Evolutionary conservation across 2,888 invertebrate genomes (phyloP).

Genomic region (Heliconius hortense): DNA sequence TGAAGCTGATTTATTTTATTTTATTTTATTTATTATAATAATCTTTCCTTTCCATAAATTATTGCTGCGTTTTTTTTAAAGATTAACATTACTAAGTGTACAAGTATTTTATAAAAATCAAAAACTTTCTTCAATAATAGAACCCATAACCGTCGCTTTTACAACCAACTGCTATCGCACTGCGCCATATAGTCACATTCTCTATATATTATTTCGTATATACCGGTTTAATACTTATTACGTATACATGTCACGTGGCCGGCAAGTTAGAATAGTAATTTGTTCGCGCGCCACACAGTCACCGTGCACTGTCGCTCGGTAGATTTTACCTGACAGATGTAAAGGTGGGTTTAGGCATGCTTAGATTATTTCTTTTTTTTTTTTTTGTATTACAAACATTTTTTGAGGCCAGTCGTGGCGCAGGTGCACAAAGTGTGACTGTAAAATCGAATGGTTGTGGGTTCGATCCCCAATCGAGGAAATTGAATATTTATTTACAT

Average conservation of each 20-base stretch:
- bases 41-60: no score
- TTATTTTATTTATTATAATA: no score
- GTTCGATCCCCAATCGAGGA: no score
- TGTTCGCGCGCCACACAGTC: constrained; percentile 39
- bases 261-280: constrained; percentile 42
- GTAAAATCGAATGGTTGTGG: no score
- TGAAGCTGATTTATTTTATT: no score
- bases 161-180: neutral
- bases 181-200: neutral
- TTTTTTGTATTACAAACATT: no score
- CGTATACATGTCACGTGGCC: constrained; percentile 40
- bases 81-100: no score
- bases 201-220: neutral
- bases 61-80: no score
- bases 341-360: constrained; percentile 4
- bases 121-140: neutral
- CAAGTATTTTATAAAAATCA: no score
- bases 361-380: neutral
- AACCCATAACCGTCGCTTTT: neutral
- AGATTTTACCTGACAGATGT: constrained; percentile 42
- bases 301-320: constrained; percentile 37
- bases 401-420: no score
- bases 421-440: no score
- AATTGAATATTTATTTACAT: no score
- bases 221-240: constrained; percentile 27